Conservation (phyloP, 2,113 vertebrate genomes). For the Bungarus multicinctus region DNA sequence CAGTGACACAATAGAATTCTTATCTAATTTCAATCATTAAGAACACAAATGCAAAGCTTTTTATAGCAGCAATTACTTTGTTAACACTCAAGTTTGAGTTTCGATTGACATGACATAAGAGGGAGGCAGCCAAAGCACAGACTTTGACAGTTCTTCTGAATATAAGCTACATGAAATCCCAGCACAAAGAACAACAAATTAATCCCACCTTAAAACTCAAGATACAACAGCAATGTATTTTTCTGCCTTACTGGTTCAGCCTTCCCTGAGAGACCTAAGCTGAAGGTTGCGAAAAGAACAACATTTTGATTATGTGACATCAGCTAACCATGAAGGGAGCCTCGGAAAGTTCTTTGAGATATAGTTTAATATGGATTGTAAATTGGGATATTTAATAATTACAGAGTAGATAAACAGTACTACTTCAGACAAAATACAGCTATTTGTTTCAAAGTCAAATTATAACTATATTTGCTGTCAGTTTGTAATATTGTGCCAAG, state of each 20-base stretch:
- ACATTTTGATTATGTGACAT: conserved; percentile 28
- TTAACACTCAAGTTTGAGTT: conserved; percentile 33
- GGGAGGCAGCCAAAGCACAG: conserved; percentile 40
- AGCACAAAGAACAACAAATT: conserved; percentile 49
- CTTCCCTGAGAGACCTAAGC: conserved; percentile 11
- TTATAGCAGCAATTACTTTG: conserved; percentile 44
- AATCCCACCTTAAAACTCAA: conserved; percentile 39
- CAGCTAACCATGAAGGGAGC: conserved; percentile 33
- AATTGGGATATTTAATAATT: conserved; percentile 36
- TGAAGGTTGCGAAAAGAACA: conserved; percentile 41
- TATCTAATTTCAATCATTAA: conserved; percentile 50
- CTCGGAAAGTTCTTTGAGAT: conserved; percentile 36
- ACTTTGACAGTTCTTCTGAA: conserved; percentile 38
- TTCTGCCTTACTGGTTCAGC: conserved; percentile 31
- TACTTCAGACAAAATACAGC: conserved; percentile 46
- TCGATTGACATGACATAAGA: conserved; percentile 46
- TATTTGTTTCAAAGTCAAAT: conserved; percentile 54
- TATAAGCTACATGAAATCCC: conserved; percentile 40
- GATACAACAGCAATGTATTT: conserved; percentile 24
- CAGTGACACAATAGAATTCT: not conserved
- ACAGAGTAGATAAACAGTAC: conserved; percentile 17
- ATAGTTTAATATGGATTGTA: conserved; percentile 39
- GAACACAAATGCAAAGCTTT: conserved; percentile 22
- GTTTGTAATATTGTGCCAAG: conserved; percentile 54
- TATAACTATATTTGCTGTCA: conserved; percentile 34